Percentiles rank a stretch among this genome's conserved stretches.
Evolutionary conservation across 2,888 invertebrate species (phyloP).

Genomic region (Apocheima hispidaria): DNA sequence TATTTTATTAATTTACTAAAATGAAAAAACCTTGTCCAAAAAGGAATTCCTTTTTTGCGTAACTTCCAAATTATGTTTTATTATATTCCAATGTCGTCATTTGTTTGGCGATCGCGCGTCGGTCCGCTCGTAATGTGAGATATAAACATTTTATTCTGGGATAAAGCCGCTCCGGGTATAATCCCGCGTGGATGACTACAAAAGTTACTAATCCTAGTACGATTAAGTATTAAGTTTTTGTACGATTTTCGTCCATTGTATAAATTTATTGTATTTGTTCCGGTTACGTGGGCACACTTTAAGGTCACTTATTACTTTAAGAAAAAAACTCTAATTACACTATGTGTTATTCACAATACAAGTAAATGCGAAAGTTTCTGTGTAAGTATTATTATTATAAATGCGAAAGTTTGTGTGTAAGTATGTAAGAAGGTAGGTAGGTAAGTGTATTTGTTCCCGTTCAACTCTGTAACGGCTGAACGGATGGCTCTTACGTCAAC

Average conservation of each 20-base stretch:
- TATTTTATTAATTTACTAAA: background rate
- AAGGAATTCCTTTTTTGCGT: background rate
- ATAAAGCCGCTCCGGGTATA: conserved; percentile 60
- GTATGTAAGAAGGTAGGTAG: too few species aligned
- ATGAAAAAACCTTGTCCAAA: background rate
- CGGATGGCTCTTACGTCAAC: too few species aligned
- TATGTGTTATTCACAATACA: too few species aligned
- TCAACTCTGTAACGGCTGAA: too few species aligned
- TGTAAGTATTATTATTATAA: too few species aligned
- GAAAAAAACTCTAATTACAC: too few species aligned
- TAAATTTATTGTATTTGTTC: conserved; percentile 19
- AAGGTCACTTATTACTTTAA: background rate
- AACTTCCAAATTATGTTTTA: conserved; percentile 28
- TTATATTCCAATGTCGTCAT: conserved; percentile 43
- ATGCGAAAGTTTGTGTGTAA: too few species aligned
- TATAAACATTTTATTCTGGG: conserved; percentile 74
- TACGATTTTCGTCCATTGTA: conserved; percentile 45
- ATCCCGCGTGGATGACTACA: conserved; percentile 64
- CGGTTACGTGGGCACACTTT: background rate
- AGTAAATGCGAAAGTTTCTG: too few species aligned
- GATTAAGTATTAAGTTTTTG: conserved; percentile 65
- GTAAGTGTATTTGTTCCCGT: too few species aligned
- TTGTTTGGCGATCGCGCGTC: conserved; percentile 42
- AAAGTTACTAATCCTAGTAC: conserved; percentile 68
- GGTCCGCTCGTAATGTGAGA: conserved; percentile 60